Conservation (phyloP, 2,113 vertebrate genomes). For the Sinocyclocheilus rhinocerous region DNA sequence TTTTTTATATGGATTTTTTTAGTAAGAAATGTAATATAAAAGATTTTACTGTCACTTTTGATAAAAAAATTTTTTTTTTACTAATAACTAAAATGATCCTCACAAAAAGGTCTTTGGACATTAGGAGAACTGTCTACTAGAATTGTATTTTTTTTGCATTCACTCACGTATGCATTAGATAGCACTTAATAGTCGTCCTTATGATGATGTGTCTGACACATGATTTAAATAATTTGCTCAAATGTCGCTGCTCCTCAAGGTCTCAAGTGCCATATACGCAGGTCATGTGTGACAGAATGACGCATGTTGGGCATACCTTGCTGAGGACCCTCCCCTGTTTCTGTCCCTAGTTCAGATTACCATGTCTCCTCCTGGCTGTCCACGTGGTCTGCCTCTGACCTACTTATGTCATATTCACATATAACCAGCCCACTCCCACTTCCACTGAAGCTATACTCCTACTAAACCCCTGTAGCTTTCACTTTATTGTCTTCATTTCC, state of each 20-base stretch:
- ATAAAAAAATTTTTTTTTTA: not conserved
- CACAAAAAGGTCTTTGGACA: not conserved
- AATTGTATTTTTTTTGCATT: not conserved
- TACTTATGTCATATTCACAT: not conserved
- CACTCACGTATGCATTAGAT: not conserved
- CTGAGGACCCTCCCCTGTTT: constrained; percentile 27
- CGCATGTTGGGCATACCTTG: constrained; percentile 26
- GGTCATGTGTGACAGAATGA: constrained; percentile 26
- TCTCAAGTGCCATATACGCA: not conserved
- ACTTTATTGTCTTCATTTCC: not conserved
- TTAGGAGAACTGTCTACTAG: too few relatives aligned
- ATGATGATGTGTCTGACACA: not conserved
- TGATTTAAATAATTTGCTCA: constrained; percentile 19
- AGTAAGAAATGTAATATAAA: too few relatives aligned
- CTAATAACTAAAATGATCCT: not conserved
- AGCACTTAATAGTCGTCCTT: not conserved
- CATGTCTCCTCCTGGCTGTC: not conserved
- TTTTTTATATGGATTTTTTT: too few relatives aligned
- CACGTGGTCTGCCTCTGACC: not conserved
- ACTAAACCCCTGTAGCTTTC: not conserved
- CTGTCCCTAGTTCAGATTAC: constrained; percentile 1
- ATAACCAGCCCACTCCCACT: not conserved
- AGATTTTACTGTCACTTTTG: not conserved
- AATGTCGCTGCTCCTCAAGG: constrained; percentile 4
- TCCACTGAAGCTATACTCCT: not conserved